A percentile compares a stretch with the other conserved stretches of the same genome.
Conservation (phyloP, 2,888 invertebrate species). For the Dynastes grantii region DNA sequence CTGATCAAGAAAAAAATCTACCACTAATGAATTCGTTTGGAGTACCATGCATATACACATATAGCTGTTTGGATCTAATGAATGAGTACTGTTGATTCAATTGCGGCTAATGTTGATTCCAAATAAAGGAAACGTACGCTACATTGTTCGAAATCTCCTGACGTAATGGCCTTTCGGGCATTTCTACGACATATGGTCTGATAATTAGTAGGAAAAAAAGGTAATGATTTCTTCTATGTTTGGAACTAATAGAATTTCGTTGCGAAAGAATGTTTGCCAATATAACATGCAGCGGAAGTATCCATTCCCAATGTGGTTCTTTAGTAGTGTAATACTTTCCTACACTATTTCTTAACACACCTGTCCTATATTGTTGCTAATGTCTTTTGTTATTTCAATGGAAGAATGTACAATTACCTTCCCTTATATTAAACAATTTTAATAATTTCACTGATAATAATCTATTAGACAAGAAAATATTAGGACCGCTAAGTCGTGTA, state of each 20-base stretch:
- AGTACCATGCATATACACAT: background rate
- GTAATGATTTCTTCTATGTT: slow-evolving; percentile 22
- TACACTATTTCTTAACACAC: background rate
- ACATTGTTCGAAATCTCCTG: slow-evolving; percentile 23
- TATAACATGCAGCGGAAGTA: background rate
- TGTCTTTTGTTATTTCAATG: background rate
- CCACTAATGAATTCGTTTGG: background rate
- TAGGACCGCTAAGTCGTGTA: too few species aligned
- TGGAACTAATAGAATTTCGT: slow-evolving; percentile 13
- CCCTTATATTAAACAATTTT: background rate
- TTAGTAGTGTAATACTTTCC: background rate
- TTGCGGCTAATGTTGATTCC: slow-evolving; percentile 27
- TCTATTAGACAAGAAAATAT: too few species aligned
- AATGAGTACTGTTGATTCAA: slow-evolving; percentile 34
- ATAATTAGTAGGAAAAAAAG: slow-evolving; percentile 23
- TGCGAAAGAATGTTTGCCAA: slow-evolving; percentile 16
- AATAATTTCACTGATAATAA: too few species aligned
- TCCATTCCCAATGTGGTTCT: background rate
- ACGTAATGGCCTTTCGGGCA: slow-evolving; percentile 23
- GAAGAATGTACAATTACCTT: background rate
- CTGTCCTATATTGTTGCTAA: slow-evolving; percentile 15
- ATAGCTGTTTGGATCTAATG: slow-evolving; percentile 9
- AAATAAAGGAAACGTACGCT: slow-evolving; percentile 32
- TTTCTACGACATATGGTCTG: slow-evolving; percentile 16
- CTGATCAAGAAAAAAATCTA: slow-evolving; percentile 6